Evolutionary conservation across 2,113 vertebrate species (phyloP).

Genomic region (Lophura nycthemera): DNA sequence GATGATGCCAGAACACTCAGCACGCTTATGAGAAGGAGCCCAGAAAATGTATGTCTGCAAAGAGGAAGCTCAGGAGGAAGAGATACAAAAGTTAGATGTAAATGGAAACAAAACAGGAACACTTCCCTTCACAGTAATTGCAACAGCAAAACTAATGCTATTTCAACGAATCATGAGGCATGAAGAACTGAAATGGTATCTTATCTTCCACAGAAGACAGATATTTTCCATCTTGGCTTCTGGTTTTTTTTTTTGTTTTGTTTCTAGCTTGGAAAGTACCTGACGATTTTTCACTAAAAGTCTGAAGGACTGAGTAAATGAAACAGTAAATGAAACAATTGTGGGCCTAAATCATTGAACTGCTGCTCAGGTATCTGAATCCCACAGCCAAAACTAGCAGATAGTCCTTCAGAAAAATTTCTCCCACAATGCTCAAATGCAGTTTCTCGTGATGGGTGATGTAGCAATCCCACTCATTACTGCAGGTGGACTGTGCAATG

Average conservation of each 20-base stretch:
- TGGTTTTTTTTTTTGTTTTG: neutral
- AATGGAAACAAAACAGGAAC: constrained; percentile 2
- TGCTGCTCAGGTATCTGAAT: neutral
- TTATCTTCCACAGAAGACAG: neutral
- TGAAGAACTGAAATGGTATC: neutral
- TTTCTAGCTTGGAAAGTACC: neutral
- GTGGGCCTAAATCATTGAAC: neutral
- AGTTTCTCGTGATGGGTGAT: neutral
- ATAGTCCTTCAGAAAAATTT: neutral
- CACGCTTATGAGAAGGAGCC: neutral
- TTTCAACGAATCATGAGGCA: neutral
- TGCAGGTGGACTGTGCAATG: neutral
- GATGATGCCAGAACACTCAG: neutral
- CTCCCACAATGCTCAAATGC: neutral
- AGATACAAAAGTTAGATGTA: neutral
- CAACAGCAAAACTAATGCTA: neutral
- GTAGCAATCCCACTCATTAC: neutral
- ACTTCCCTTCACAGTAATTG: neutral
- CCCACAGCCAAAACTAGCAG: neutral
- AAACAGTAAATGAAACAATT: neutral
- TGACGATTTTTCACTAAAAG: neutral
- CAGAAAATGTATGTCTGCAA: neutral
- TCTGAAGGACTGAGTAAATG: neutral
- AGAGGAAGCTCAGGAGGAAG: neutral
- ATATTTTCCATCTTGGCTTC: neutral